Percentiles rank a stretch among this genome's conserved stretches.
phyloP scores from a whole-genome alignment of 2,113 vertebrate genomes.

The Clinocottus analis region DNA sequence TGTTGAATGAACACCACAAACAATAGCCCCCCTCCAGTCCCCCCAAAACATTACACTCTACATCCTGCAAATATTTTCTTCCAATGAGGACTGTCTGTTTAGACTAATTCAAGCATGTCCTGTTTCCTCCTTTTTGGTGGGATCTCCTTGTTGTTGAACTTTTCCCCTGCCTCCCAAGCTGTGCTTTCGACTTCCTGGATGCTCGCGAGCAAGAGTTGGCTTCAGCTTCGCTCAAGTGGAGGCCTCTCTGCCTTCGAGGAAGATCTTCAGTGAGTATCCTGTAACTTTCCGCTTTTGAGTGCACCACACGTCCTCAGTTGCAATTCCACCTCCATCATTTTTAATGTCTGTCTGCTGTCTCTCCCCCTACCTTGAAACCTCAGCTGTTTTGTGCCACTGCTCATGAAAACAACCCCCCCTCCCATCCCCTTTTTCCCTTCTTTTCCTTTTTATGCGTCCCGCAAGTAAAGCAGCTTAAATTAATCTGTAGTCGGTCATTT shows the following conservation, averaged over 20 bases:
- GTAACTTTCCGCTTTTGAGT: not conserved
- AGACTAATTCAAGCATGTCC: not conserved
- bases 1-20: not conserved
- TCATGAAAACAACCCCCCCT: slow-evolving; percentile 32
- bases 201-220: not conserved
- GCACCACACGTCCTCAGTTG: not conserved
- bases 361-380: slow-evolving; percentile 47
- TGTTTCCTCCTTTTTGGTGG: not conserved
- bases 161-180: not conserved
- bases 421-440: too few relatives aligned
- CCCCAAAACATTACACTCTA: not conserved
- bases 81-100: not conserved
- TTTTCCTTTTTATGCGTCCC: slow-evolving; percentile 39
- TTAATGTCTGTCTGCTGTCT: slow-evolving; percentile 25
- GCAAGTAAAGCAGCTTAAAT: slow-evolving; percentile 72
- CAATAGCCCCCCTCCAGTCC: not conserved
- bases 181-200: not conserved
- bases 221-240: not conserved
- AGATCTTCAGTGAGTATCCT: not conserved
- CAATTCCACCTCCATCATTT: slow-evolving; percentile 10
- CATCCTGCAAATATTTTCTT: not conserved
- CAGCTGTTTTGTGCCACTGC: slow-evolving; percentile 49
- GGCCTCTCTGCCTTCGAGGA: not conserved
- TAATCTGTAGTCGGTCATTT: slow-evolving; percentile 70
- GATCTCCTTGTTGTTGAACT: not conserved